Evolutionary conservation across 1,140 invertebrate species (phyloP).

Genomic region (Bemisia tabaci): DNA sequence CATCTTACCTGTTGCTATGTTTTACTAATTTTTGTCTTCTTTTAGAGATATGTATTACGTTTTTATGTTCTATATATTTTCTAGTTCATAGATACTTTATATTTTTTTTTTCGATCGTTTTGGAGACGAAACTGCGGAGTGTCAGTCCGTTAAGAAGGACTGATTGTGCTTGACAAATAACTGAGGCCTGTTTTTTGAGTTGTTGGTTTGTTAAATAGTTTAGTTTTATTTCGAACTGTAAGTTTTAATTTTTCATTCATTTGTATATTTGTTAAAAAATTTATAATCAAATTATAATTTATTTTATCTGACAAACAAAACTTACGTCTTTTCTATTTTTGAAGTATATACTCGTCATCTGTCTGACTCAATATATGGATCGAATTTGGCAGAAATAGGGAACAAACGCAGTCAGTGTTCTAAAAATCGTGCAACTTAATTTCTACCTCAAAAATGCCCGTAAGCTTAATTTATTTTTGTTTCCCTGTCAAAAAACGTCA

Average conservation of each 20-base stretch:
- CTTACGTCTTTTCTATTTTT: too few species aligned
- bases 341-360: too few species aligned
- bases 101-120: neutral
- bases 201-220: neutral
- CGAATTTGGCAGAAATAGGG: too few species aligned
- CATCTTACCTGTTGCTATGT: too few species aligned
- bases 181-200: neutral
- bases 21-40: too few species aligned
- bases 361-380: too few species aligned
- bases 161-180: neutral
- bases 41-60: neutral
- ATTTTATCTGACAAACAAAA: neutral
- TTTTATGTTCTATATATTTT: neutral
- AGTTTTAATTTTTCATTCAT: neutral
- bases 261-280: constrained; percentile 1
- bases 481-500: too few species aligned
- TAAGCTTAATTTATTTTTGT: too few species aligned
- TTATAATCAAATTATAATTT: constrained; percentile 1
- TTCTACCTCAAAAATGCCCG: too few species aligned
- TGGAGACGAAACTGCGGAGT: neutral
- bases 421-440: too few species aligned
- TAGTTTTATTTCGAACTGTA: neutral
- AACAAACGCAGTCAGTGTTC: too few species aligned
- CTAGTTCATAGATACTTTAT: neutral
- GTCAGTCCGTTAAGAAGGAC: neutral